phyloP scores from a whole-genome alignment of 2,113 vertebrate species.

The Carettochelys insculpta region DNA sequence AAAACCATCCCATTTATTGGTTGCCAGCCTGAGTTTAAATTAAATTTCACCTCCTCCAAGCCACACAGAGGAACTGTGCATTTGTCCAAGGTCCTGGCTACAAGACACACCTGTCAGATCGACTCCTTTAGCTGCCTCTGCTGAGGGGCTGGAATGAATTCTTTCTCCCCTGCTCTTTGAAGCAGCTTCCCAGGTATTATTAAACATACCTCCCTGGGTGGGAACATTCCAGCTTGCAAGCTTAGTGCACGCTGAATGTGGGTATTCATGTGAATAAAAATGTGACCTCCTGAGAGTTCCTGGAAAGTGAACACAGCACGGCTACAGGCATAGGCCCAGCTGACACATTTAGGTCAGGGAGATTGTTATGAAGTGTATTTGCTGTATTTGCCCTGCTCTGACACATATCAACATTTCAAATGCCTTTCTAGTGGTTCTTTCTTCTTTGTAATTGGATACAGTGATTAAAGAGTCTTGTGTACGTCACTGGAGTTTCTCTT shows the following conservation, averaged over 20 bases:
- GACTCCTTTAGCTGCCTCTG: neutral
- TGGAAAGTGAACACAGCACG: neutral
- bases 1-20: constrained; percentile 11
- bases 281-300: neutral
- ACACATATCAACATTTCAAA: neutral
- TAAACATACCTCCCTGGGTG: neutral
- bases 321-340: neutral
- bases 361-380: neutral
- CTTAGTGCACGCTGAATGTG: neutral
- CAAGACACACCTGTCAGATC: accelerated
- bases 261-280: neutral
- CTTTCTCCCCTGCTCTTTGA: neutral
- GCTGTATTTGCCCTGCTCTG: neutral
- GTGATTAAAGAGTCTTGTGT: neutral
- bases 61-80: constrained; percentile 2
- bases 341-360: neutral
- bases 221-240: neutral
- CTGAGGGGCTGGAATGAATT: neutral
- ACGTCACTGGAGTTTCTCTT: neutral
- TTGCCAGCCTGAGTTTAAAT: neutral
- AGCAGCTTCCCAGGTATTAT: neutral
- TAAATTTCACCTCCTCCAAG: neutral
- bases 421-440: no score
- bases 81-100: constrained; percentile 10
- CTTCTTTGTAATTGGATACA: neutral